Conservation (phyloP, 2,888 invertebrate genomes). For the Oasisia sp. region DNA sequence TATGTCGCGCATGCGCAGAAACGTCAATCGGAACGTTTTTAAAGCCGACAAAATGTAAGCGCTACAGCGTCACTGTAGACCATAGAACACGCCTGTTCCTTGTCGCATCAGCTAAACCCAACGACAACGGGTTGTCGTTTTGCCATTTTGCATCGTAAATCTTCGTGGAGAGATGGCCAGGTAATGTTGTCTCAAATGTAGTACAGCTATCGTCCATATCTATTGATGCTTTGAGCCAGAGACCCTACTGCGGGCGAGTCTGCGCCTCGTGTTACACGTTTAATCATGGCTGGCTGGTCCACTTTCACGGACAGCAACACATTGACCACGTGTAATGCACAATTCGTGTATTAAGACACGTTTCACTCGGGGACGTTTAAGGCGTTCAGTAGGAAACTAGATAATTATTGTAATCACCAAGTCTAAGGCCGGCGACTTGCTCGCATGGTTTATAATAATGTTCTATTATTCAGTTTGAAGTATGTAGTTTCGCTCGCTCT, state of each 20-base stretch:
- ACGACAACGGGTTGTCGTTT: no score
- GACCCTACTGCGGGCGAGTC: not conserved
- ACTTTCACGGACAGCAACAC: not conserved
- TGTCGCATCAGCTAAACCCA: no score
- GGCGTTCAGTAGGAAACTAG: not conserved
- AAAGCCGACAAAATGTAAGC: no score
- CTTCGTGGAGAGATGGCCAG: not conserved
- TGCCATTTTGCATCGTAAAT: no score
- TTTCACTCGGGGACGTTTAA: not conserved
- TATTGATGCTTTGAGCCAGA: not conserved
- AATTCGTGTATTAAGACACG: not conserved
- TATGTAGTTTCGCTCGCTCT: not conserved
- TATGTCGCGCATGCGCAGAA: no score
- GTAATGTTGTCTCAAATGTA: not conserved
- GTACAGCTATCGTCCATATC: not conserved
- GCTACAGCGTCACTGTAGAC: no score
- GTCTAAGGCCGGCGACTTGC: not conserved
- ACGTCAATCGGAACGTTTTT: no score
- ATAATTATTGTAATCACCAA: not conserved
- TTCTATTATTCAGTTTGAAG: not conserved
- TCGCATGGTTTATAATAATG: not conserved
- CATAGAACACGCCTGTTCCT: no score
- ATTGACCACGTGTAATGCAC: not conserved
- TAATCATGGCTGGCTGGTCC: not conserved
- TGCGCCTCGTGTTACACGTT: not conserved